Base-by-base conservation (phyloP, 2,888 invertebrate species). In the Mesoligia furuncula region DNA sequence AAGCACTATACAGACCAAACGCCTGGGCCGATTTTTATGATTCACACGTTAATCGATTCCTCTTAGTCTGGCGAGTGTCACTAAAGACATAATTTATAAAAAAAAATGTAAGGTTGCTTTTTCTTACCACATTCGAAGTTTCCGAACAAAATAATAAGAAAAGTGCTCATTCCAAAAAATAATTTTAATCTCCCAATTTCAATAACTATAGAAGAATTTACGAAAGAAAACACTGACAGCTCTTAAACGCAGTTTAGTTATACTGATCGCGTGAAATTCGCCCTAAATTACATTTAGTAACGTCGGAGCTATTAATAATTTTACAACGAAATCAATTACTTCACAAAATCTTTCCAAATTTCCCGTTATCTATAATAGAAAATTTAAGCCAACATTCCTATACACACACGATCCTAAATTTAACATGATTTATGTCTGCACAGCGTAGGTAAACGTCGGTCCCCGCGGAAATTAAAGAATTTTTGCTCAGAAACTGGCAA, bases 391-490 rank as follows among this genome's bases (percentile, higher is more conserved):
- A 54, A 77, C 62, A 59, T 66, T 45, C 65, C 62, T 73, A 69
- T 66, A 39, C 31, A 67, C 62, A 83, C 75, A 59, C 13, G 61
- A 64, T 61, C 71, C 71, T 54, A 74, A 83, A 75, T 62, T 65
- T 71, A 69, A 70, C 66, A 75, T 88, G 88, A 87, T 88, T 88
- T 83, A 88, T 79, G 70, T 67, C 42, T 54, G 54, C 45, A 39
- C 66, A 36, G 65, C 45, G 42, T 39, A 80, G 77, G 77, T 81
- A 82, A 77, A 76, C 31, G 79, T 27, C 31, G 48, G 83, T 88
- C 87, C 87, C 87, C 79, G 54, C 71, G 87, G 87, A 88, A 88
- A 88, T 88, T 87, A 88, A 85, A 85, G 75, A 79, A 82, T 80
- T 80, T 87, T 86, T 85, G 87, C 79, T 74, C 74, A 77, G 80